These are phyloP conservation scores for Phengaris alcon DNA, from an alignment of 2,888 invertebrate species.

Conservation along the genomic window DNA sequence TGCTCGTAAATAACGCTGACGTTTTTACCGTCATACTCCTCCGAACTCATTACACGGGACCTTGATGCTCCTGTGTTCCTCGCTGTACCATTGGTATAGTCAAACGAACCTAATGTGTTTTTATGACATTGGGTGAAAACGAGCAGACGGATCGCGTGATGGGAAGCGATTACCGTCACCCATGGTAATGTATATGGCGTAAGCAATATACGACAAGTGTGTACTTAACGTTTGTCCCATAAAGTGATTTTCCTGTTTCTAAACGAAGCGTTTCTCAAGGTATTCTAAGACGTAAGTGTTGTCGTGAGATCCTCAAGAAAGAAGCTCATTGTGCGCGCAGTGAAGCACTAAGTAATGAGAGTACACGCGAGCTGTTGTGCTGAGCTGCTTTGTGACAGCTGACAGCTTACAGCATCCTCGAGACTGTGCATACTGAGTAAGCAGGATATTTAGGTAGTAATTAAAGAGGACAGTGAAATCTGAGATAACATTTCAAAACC, in stretches of 20 bases:
- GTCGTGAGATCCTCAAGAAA: neutral
- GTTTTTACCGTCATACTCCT: conserved; percentile 26
- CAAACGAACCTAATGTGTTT: neutral
- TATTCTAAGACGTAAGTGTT: neutral
- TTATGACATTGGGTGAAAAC: neutral
- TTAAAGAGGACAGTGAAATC: neutral
- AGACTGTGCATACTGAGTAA: neutral
- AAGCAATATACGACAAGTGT: no score
- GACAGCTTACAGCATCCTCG: neutral
- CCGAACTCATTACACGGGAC: neutral
- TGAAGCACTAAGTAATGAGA: neutral
- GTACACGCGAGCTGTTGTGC: neutral
- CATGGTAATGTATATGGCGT: no score
- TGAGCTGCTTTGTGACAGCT: conserved; percentile 6
- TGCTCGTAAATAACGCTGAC: conserved; percentile 35
- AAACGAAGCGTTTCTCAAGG: conserved; percentile 4
- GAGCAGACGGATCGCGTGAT: no score
- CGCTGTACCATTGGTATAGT: neutral
- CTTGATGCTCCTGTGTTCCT: neutral
- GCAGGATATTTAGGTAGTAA: neutral
- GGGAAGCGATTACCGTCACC: no score
- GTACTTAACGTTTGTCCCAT: neutral
- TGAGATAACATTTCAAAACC: neutral
- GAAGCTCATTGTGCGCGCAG: neutral
- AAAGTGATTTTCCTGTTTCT: conserved; percentile 4